Evolutionary conservation across 2,888 invertebrate species (phyloP).

Genomic region (Zeuzera pyrina): DNA sequence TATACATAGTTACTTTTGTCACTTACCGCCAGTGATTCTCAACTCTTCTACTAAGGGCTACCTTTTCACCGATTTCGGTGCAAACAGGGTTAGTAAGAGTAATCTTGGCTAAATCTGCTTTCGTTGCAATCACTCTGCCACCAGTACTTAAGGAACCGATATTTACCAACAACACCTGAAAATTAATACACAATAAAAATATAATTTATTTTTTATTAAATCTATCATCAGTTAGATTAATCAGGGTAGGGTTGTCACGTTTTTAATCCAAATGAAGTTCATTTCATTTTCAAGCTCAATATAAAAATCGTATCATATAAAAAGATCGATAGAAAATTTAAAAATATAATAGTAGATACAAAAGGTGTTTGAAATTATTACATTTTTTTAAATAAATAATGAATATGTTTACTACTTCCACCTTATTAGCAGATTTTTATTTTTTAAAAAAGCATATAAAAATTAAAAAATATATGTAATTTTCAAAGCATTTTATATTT

Average conservation of each 20-base stretch:
- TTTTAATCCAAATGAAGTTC: not conserved
- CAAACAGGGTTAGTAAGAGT: conserved; percentile 98
- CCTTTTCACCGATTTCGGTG: conserved; percentile 98
- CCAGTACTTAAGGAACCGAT: conserved; percentile 99
- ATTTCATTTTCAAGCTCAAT: not conserved
- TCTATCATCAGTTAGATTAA: not conserved
- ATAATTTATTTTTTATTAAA: conserved; percentile 7
- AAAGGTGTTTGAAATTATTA: too few relatives aligned
- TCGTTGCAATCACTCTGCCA: conserved; percentile 94
- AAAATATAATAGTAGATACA: too few relatives aligned
- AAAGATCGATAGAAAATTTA: too few relatives aligned
- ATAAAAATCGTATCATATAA: not conserved
- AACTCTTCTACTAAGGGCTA: conserved; percentile 98
- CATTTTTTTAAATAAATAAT: too few relatives aligned
- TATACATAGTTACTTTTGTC: conserved; percentile 8
- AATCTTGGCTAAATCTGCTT: conserved; percentile 97
- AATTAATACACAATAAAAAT: conserved; percentile 6
- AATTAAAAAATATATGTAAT: too few relatives aligned
- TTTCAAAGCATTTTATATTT: too few relatives aligned
- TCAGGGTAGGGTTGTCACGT: not conserved
- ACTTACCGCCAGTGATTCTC: conserved; percentile 99
- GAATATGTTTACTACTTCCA: too few relatives aligned
- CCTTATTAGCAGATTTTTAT: too few relatives aligned
- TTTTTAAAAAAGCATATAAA: too few relatives aligned
- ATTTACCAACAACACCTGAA: conserved; percentile 92